These are phyloP conservation scores for Hapalemur alaotrensis DNA, from an alignment of 2,797 vertebrate genomes.

Conservation along the genomic window DNA sequence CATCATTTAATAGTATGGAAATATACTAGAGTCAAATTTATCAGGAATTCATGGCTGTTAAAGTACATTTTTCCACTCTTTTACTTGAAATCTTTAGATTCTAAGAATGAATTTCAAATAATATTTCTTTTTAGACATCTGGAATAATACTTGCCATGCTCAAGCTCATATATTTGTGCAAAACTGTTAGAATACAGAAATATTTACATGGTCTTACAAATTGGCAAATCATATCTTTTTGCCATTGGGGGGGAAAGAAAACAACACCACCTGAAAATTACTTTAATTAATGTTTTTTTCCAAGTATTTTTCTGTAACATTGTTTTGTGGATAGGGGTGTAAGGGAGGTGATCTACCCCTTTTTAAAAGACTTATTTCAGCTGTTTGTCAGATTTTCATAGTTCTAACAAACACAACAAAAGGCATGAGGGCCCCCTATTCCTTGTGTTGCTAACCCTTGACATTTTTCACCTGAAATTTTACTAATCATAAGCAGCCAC, in stretches of 20 bases:
- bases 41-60: neutral
- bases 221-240: neutral
- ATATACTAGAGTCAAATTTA: neutral
- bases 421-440: fast-evolving
- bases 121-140: neutral
- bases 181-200: neutral
- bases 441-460: neutral
- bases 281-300: neutral
- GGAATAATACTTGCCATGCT: neutral
- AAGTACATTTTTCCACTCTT: neutral
- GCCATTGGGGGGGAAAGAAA: no score
- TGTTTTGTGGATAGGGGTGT: no score
- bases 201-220: neutral
- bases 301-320: neutral
- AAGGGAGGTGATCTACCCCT: no score
- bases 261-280: no score
- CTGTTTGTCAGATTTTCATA: constrained; percentile 86
- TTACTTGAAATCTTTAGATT: neutral
- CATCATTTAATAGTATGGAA: neutral
- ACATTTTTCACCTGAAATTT: neutral
- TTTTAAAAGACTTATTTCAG: constrained; percentile 86
- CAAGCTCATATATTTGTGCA: neutral
- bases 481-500: neutral
- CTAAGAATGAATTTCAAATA: neutral
- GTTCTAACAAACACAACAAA: neutral